These are phyloP conservation scores for Pseudomyrmex flavicornis DNA, from an alignment of 1,140 invertebrate genomes.

Conservation along the genomic window DNA sequence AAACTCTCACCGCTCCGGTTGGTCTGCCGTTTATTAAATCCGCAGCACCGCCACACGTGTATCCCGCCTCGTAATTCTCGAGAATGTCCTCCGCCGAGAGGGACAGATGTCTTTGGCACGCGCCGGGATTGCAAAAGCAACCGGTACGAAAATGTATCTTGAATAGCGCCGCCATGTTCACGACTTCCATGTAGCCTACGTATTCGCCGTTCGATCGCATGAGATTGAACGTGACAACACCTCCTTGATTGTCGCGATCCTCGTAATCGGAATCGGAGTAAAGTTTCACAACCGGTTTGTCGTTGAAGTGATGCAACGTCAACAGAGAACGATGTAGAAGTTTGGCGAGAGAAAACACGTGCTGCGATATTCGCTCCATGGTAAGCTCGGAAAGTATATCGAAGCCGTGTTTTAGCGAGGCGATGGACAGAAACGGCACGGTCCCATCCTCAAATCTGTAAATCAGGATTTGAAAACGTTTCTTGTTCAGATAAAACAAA, in stretches of 20 bases:
- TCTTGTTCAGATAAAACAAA: conserved; percentile 88
- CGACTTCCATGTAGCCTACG: conserved; percentile 95
- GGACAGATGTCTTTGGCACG: conserved; percentile 93
- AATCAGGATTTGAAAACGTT: conserved; percentile 85
- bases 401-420: conserved; percentile 93
- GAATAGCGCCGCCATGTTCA: conserved; percentile 94
- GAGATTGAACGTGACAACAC: conserved; percentile 96
- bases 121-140: conserved; percentile 98
- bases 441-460: conserved; percentile 98
- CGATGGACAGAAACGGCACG: conserved; percentile 93
- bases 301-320: conserved; percentile 91
- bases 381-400: conserved; percentile 88
- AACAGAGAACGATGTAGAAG: conserved; percentile 89
- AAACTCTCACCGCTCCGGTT: conserved; percentile 96
- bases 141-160: conserved; percentile 95
- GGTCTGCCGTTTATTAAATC: conserved; percentile 96
- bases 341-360: conserved; percentile 92
- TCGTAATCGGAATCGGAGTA: conserved; percentile 91
- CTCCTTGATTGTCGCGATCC: conserved; percentile 90
- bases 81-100: conserved; percentile 90
- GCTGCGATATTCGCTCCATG: conserved; percentile 89
- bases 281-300: conserved; percentile 88
- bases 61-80: conserved; percentile 93
- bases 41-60: conserved; percentile 95
- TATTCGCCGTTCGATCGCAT: conserved; percentile 90